A percentile compares a stretch with the other conserved stretches of the same genome.
These are phyloP conservation scores for Pasiphila rectangulata DNA, from an alignment of 2,888 invertebrate species.

Conservation along the genomic window DNA sequence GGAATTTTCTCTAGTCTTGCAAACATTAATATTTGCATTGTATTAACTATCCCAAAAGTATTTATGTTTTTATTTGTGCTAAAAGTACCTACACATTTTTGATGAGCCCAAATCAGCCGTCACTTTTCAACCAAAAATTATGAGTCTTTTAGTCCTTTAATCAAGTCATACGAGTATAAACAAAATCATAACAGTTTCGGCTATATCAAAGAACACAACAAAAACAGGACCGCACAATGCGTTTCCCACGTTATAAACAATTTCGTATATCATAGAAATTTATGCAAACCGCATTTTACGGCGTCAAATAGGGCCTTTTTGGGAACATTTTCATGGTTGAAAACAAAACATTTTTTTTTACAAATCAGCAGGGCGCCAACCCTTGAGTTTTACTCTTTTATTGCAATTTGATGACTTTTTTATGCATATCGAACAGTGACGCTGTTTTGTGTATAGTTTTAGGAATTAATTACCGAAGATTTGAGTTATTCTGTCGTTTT, in stretches of 20 bases:
- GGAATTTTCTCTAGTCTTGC: too few species aligned
- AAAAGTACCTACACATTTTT: too few species aligned
- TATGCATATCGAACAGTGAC: conserved; percentile 8
- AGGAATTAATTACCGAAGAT: conserved; percentile 16
- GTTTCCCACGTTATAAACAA: conserved; percentile 52
- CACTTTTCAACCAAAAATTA: too few species aligned
- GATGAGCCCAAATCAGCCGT: too few species aligned
- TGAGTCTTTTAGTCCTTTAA: neutral
- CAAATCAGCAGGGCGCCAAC: conserved; percentile 40
- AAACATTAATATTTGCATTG: too few species aligned
- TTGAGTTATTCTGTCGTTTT: conserved; percentile 34
- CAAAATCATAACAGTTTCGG: conserved; percentile 5
- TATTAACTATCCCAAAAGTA: too few species aligned
- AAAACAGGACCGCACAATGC: conserved; percentile 52
- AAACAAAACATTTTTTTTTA: conserved; percentile 12
- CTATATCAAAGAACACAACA: conserved; percentile 16
- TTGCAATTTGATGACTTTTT: conserved; percentile 25
- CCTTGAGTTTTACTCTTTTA: conserved; percentile 29
- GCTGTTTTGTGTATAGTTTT: conserved; percentile 2
- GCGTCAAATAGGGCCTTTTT: conserved; percentile 42
- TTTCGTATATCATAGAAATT: conserved; percentile 48
- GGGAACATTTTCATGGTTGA: conserved; percentile 29
- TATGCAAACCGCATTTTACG: conserved; percentile 56
- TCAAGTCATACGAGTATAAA: neutral
- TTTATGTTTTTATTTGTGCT: too few species aligned